Percentiles rank a stretch among this genome's conserved stretches.
These are phyloP conservation scores for Crenuchus spilurus DNA, from an alignment of 2,797 vertebrate species.

Conservation along the genomic window DNA sequence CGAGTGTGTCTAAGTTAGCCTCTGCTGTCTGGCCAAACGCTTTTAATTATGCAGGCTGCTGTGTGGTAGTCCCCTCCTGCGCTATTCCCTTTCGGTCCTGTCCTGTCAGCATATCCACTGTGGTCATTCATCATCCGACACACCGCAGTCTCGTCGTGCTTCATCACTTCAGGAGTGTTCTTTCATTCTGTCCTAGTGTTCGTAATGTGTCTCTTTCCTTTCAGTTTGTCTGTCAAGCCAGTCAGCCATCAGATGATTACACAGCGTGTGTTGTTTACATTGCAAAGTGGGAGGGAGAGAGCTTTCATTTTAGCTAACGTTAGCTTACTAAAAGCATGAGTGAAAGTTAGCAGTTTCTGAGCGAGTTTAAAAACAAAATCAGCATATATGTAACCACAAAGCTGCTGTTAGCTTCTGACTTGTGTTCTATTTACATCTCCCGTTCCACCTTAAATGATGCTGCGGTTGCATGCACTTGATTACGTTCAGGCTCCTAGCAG, in stretches of 20 bases:
- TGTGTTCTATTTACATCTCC: too few species aligned
- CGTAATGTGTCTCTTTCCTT: neutral
- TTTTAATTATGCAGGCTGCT: neutral
- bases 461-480: too few species aligned
- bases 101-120: neutral
- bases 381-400: too few species aligned
- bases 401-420: too few species aligned
- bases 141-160: neutral
- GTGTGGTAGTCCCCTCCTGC: too few species aligned
- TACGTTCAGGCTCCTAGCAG: too few species aligned
- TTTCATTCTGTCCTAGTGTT: neutral
- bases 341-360: neutral
- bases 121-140: neutral
- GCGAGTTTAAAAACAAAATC: neutral
- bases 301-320: slow-evolving; percentile 23
- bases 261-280: slow-evolving; percentile 43
- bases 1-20: neutral
- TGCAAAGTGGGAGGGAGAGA: slow-evolving; percentile 9
- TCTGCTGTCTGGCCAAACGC: neutral
- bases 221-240: neutral
- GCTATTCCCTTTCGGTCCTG: neutral
- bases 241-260: slow-evolving; percentile 13
- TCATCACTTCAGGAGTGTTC: neutral
- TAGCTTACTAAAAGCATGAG: neutral
- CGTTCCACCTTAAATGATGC: too few species aligned